Base-by-base conservation (phyloP, 2,797 vertebrate genomes). In the Emydoidea blandingii region DNA sequence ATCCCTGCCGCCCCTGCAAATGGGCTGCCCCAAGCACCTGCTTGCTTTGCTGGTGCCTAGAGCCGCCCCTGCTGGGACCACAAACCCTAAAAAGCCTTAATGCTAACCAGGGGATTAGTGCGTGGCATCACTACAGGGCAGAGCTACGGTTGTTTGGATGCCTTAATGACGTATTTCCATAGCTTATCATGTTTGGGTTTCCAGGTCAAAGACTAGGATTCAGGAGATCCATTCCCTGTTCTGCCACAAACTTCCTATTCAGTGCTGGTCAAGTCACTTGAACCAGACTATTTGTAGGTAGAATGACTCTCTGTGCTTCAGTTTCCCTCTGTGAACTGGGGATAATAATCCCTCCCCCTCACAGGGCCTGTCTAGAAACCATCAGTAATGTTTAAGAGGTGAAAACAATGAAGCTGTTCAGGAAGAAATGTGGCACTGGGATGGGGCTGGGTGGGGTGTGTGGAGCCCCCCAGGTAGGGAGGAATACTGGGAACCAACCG, bases 61-160 rank as follows among this genome's bases (percentile, higher is more conserved):
- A n/a, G n/a, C n/a, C n/a, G n/a, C n/a, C n/a, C n/a, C n/a, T n/a
- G n/a, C 59, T 80, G 62, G 49, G 62, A 21, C 72, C 89, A 57
- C 49, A 50, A 81, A 72, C 53, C 56, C 25, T 0, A 0, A 15
- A 14, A 12, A 0, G 0, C 56, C 54, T 84, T 12, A 50, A 65
- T 50, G 41, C n/a, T 57, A 37, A 50, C 31, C 50, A 18, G 37
- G 2, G 0, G 25, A 56, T 23, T 65, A 57, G 49, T 37, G 50
- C 3, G 4, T 53, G 21, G 19, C 50, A 54, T 50, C 50, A 7
- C 19, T 37, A n/a, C 29, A 50, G 7, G 56, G 56, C 56, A 57
- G 27, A 57, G 56, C 12, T 62, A 34, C 34, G 31, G 11, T n/a
- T 79, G 31, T 49, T 57, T 29, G 5, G 68, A 78, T 4, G 8